Conservation (phyloP, 2,797 vertebrate species). For the Otolemur crassicaudatus region DNA sequence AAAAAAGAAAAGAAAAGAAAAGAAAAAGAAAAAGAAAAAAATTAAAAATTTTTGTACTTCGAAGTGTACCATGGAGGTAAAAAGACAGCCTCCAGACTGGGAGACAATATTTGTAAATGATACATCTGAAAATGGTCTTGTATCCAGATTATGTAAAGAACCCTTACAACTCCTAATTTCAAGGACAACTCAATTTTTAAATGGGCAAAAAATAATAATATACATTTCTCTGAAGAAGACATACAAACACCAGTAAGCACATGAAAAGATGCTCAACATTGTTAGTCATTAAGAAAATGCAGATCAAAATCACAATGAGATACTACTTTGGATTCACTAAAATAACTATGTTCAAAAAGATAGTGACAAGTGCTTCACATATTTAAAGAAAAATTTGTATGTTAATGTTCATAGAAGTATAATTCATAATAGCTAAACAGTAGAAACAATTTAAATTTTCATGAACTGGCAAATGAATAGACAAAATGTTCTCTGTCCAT, state of each 20-base stretch:
- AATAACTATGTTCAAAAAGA: constrained; percentile 11
- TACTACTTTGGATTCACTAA: background rate
- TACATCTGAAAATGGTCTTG: constrained; percentile 22
- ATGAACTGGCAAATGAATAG: background rate
- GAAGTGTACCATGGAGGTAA: background rate
- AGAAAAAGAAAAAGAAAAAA: background rate
- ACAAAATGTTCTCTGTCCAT: background rate
- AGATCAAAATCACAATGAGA: background rate
- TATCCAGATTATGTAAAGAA: background rate
- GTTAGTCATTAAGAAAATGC: background rate
- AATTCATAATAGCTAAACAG: background rate
- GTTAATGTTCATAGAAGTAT: background rate
- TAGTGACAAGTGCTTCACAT: background rate
- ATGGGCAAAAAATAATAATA: background rate
- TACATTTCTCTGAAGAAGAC: background rate
- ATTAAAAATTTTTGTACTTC: constrained; percentile 35
- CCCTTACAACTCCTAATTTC: background rate
- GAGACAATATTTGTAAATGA: constrained; percentile 8
- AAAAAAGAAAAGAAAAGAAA: no score
- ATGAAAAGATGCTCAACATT: background rate
- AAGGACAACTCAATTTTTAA: background rate
- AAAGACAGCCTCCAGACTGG: background rate
- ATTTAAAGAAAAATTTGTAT: background rate
- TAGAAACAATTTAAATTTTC: background rate
- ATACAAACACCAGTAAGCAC: background rate